phyloP scores from a whole-genome alignment of 2,888 invertebrate genomes.

The Cheilosia grossa region DNA sequence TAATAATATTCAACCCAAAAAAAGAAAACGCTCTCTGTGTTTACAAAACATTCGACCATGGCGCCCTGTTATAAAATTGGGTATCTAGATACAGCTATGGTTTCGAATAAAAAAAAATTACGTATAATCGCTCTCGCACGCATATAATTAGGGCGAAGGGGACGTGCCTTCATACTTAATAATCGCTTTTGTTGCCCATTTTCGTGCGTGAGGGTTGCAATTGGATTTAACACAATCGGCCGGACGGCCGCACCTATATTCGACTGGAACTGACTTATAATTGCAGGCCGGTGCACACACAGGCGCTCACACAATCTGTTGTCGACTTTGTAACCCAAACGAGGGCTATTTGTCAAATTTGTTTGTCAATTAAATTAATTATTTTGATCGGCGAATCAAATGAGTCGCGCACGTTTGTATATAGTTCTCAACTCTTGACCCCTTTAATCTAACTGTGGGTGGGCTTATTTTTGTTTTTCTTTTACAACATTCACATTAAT shows the following conservation, averaged over 20 bases:
- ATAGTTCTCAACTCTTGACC: conserved; percentile 11
- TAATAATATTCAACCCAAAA: conserved; percentile 34
- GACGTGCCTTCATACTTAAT: conserved; percentile 14
- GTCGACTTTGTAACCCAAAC: conserved; percentile 6
- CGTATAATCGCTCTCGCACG: conserved; percentile 43
- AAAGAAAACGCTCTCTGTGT: conserved; percentile 7
- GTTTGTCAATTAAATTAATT: conserved; percentile 61
- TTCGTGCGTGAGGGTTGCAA: conserved; percentile 56
- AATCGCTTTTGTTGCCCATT: conserved; percentile 22
- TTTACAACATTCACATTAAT: neutral
- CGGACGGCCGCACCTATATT: conserved; percentile 38
- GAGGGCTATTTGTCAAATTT: conserved; percentile 62
- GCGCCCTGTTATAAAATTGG: conserved; percentile 20
- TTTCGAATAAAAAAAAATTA: neutral
- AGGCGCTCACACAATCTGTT: neutral
- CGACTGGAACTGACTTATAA: neutral
- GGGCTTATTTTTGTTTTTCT: neutral
- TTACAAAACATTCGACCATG: conserved; percentile 61
- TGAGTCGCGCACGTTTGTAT: neutral
- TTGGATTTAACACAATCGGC: conserved; percentile 33
- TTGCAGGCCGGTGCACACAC: neutral
- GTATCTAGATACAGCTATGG: neutral
- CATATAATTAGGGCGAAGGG: conserved; percentile 39
- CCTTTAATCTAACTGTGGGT: neutral
- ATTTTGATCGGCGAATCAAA: conserved; percentile 18